Percentiles rank a stretch among this genome's conserved stretches.
These are phyloP conservation scores for Elanoides forficatus DNA, from an alignment of 2,113 vertebrate species.

Conservation along the genomic window DNA sequence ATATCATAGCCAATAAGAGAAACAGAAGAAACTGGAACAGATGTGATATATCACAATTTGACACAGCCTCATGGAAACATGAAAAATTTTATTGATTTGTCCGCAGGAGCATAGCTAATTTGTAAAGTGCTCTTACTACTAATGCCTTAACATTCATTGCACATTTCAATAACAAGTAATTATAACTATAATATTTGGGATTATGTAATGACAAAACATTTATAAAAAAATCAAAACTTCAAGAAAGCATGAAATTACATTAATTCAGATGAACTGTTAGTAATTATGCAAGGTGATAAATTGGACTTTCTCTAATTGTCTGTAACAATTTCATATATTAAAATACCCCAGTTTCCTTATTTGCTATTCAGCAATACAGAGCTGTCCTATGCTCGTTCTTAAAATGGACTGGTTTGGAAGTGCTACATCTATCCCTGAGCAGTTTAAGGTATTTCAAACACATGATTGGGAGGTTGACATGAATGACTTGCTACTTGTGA, in stretches of 20 bases:
- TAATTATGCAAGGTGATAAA: constrained; percentile 46
- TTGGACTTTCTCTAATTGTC: constrained; percentile 20
- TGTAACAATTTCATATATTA: background rate
- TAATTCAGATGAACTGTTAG: constrained; percentile 43
- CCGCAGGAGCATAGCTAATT: background rate
- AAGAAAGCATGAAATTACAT: constrained; percentile 61
- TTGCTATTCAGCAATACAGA: background rate
- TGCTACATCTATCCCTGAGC: background rate
- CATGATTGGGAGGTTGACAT: fast-evolving
- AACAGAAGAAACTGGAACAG: background rate
- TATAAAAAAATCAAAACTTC: constrained; percentile 30
- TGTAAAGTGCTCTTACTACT: background rate
- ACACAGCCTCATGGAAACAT: background rate
- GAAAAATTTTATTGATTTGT: background rate
- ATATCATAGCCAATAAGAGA: background rate
- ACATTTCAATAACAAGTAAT: constrained; percentile 39
- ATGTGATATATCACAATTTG: background rate
- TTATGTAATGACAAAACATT: constrained; percentile 46
- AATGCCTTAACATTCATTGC: background rate
- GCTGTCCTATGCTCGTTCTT: background rate
- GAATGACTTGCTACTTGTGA: background rate
- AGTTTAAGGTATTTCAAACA: background rate
- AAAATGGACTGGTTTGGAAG: background rate
- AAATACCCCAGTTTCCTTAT: background rate
- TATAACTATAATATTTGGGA: constrained; percentile 17